phyloP scores from a whole-genome alignment of 37 sponge, comb jelly and placozoan species.

The Oscarella lobularis region DNA sequence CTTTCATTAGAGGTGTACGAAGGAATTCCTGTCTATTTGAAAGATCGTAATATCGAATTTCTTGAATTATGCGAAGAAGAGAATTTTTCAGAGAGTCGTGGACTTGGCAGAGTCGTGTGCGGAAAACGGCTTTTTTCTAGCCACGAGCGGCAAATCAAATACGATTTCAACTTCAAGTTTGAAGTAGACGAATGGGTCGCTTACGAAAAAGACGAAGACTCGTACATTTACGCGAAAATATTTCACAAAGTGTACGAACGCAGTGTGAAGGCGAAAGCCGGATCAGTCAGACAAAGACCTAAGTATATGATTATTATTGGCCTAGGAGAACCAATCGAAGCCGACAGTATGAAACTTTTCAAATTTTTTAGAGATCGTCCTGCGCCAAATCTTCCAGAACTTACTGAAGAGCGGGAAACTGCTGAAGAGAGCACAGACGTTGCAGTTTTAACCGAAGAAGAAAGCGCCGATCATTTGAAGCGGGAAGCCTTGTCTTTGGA shows the following conservation, averaged over 20 bases:
- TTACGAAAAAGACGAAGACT: slow-evolving; percentile 9
- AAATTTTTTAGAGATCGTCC: too few species aligned
- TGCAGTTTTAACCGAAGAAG: background rate
- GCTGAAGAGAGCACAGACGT: background rate
- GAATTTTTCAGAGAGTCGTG: too few species aligned
- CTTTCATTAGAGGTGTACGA: too few species aligned
- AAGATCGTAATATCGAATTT: too few species aligned
- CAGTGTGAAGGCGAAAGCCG: background rate
- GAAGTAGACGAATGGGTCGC: slow-evolving; percentile 36
- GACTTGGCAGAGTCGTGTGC: too few species aligned
- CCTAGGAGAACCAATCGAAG: slow-evolving; percentile 6
- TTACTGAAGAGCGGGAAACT: background rate
- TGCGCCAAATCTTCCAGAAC: too few species aligned
- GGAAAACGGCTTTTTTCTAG: background rate
- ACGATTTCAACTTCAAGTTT: slow-evolving; percentile 21
- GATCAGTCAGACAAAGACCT: background rate
- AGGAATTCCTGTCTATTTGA: too few species aligned
- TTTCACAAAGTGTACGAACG: slow-evolving; percentile 10
- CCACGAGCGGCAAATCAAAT: background rate
- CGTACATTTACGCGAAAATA: slow-evolving; percentile 23
- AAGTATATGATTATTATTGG: slow-evolving; percentile 9
- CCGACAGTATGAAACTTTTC: background rate
- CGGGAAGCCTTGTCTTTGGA: background rate
- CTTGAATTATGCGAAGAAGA: too few species aligned
- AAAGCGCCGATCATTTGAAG: background rate